These are phyloP conservation scores for Pelobates fuscus DNA, from an alignment of 2,113 vertebrate genomes.

Conservation along the genomic window DNA sequence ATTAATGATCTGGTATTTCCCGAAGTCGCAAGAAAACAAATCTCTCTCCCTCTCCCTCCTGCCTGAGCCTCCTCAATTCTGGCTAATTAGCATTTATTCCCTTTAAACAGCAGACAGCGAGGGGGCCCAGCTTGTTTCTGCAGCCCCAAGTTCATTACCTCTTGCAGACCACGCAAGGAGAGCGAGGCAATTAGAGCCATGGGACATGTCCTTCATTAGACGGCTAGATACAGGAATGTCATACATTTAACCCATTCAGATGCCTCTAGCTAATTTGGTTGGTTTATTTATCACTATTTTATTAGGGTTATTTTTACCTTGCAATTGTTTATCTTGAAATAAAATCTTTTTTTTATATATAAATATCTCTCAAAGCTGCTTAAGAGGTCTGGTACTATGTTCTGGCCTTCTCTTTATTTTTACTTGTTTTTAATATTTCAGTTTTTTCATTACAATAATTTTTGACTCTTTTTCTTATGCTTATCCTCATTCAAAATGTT, in stretches of 20 bases:
- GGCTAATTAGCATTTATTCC: slow-evolving; percentile 47
- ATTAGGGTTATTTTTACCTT: not conserved
- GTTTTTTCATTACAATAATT: too few species aligned
- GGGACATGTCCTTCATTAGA: slow-evolving; percentile 22
- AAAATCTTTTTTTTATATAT: too few species aligned
- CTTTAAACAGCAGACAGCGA: slow-evolving; percentile 36
- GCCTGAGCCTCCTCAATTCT: slow-evolving; percentile 28
- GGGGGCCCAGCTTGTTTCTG: slow-evolving; percentile 21
- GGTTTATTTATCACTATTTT: not conserved
- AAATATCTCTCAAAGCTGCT: too few species aligned
- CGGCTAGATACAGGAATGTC: slow-evolving; percentile 2
- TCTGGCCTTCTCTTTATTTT: too few species aligned
- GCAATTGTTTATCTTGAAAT: too few species aligned
- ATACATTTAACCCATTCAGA: slow-evolving; percentile 32
- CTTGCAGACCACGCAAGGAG: slow-evolving; percentile 23
- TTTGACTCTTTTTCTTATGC: too few species aligned
- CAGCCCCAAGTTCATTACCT: slow-evolving; percentile 46
- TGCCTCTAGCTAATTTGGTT: not conserved
- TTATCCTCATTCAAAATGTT: too few species aligned
- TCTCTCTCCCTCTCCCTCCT: slow-evolving; percentile 13
- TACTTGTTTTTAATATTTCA: too few species aligned
- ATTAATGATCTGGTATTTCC: slow-evolving; percentile 49
- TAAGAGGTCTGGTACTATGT: too few species aligned
- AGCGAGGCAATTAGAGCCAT: slow-evolving; percentile 43
- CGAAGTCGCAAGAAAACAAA: slow-evolving; percentile 40